Evolutionary conservation across 2,113 vertebrate species (phyloP).

Genomic region (Xenopus laevis): DNA sequence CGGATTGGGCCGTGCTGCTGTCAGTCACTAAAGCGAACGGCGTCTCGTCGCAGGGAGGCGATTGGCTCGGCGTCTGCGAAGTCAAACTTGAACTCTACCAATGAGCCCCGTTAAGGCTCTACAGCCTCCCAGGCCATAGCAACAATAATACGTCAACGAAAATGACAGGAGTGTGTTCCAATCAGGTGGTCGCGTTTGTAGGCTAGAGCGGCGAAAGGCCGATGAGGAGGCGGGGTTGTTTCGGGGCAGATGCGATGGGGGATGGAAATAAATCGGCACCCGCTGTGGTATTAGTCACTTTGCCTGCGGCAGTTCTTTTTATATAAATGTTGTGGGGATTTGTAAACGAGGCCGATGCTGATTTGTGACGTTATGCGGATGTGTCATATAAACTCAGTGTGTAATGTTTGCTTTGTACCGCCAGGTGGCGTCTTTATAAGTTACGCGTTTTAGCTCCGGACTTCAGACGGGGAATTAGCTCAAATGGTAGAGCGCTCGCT

Average conservation of each 20-base stretch:
- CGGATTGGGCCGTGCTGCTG: background rate
- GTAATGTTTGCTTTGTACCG: no score
- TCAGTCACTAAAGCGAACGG: background rate
- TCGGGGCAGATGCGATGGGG: constrained; percentile 19
- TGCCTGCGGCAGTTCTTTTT: background rate
- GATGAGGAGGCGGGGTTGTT: constrained; percentile 16
- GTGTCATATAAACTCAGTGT: no score
- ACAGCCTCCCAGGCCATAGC: constrained; percentile 35
- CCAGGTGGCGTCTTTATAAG: no score
- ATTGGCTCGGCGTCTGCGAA: constrained; percentile 25
- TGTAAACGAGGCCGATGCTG: background rate
- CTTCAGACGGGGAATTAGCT: constrained; percentile 76
- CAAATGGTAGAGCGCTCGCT: constrained; percentile 70
- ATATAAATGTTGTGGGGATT: no score
- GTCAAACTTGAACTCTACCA: constrained; percentile 41
- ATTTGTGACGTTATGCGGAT: background rate
- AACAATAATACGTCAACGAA: constrained; percentile 3
- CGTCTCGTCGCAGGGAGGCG: background rate
- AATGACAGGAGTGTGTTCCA: background rate
- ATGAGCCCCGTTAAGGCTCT: background rate
- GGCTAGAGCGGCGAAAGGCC: background rate
- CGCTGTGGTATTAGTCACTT: constrained; percentile 8
- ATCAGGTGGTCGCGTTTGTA: background rate
- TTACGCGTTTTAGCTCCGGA: no score
- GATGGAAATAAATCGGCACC: background rate